These are phyloP conservation scores for Ranitomeya variabilis DNA, from an alignment of 2,113 vertebrate genomes.

Conservation along the genomic window DNA sequence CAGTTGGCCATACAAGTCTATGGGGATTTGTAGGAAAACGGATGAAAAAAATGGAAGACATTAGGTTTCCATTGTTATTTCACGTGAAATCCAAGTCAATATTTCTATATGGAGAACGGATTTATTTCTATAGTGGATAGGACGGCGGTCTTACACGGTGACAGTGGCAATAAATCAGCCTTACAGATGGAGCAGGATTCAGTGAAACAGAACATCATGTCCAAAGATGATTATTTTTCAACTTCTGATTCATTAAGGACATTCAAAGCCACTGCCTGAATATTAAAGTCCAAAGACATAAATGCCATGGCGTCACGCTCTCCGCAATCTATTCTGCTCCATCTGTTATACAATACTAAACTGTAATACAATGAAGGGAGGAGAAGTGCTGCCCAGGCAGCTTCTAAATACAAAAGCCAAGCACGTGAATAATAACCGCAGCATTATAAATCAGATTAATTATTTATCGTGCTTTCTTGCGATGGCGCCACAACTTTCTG, in stretches of 20 bases:
- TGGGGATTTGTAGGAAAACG: too few relatives aligned
- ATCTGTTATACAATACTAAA: conserved; percentile 1
- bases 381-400: neutral
- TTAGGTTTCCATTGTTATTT: too few relatives aligned
- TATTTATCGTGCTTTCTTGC: conserved; percentile 17
- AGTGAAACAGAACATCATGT: neutral
- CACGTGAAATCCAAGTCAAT: too few relatives aligned
- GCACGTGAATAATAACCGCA: neutral
- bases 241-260: neutral
- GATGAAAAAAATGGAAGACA: too few relatives aligned
- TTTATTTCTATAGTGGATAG: too few relatives aligned
- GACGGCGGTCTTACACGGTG: neutral
- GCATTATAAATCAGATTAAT: neutral
- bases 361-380: neutral
- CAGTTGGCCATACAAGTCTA: too few relatives aligned
- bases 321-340: neutral
- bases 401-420: neutral
- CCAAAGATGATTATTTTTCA: neutral
- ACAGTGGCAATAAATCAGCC: neutral
- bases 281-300: neutral
- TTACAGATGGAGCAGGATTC: neutral
- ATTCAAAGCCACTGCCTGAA: neutral
- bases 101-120: too few relatives aligned
- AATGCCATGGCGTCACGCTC: neutral
- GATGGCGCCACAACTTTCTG: neutral